These are phyloP conservation scores for Latrodectus elegans DNA, from an alignment of 2,888 invertebrate species.

Conservation along the genomic window DNA sequence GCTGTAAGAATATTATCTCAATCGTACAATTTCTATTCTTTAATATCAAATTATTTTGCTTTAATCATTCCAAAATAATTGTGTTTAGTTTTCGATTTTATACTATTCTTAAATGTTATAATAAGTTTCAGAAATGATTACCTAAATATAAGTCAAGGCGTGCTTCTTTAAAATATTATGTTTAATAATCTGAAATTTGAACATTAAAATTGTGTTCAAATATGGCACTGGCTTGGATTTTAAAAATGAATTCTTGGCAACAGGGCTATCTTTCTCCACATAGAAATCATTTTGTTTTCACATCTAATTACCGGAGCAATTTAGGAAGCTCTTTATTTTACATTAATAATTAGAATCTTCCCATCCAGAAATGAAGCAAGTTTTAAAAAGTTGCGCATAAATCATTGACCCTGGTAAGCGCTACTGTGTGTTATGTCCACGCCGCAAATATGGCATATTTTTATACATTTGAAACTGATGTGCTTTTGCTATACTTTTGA, in stretches of 20 bases:
- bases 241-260: slow-evolving; percentile 11
- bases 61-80: too few relatives aligned
- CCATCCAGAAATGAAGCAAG: slow-evolving; percentile 33
- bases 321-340: slow-evolving; percentile 55
- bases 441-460: not conserved
- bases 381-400: slow-evolving; percentile 40
- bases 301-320: slow-evolving; percentile 55
- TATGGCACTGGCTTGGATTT: slow-evolving; percentile 25
- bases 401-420: slow-evolving; percentile 7
- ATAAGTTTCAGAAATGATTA: too few relatives aligned
- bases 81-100: too few relatives aligned
- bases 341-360: slow-evolving; percentile 58
- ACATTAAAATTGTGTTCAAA: not conserved
- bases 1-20: too few relatives aligned
- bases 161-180: too few relatives aligned
- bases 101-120: too few relatives aligned
- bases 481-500: not conserved
- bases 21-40: too few relatives aligned
- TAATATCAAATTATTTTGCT: too few relatives aligned
- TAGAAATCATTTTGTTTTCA: slow-evolving; percentile 50
- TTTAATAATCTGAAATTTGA: not conserved
- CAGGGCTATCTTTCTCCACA: slow-evolving; percentile 27
- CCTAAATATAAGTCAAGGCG: too few relatives aligned
- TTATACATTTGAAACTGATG: not conserved
- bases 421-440: not conserved